A percentile compares a stretch with the other conserved stretches of the same genome.
phyloP scores from a whole-genome alignment of 2,888 invertebrate genomes.

The Cheilosia impressa region DNA sequence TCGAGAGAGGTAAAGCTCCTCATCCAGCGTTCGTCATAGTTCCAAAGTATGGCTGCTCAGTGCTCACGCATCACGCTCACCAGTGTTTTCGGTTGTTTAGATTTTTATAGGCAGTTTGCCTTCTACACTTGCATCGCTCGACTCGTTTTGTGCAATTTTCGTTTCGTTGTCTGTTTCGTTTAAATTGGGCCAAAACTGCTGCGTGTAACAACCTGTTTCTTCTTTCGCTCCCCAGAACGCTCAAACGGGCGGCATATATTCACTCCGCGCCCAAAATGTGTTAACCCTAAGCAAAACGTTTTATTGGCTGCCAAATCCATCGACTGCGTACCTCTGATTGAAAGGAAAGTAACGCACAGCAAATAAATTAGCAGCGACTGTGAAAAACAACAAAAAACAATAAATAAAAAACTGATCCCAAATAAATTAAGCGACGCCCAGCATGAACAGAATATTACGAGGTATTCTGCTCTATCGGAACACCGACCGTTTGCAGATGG shows the following conservation, averaged over 20 bases:
- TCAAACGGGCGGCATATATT: conserved; percentile 2
- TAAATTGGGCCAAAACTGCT: conserved; percentile 55
- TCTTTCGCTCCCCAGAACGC: neutral
- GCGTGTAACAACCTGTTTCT: conserved; percentile 54
- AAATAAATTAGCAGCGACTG: conserved; percentile 54
- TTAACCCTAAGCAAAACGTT: conserved; percentile 12
- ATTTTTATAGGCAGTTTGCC: conserved; percentile 58
- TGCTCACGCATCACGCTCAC: neutral
- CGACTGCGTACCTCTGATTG: conserved; percentile 12
- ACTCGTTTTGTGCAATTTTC: conserved; percentile 22
- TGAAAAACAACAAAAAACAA: conserved; percentile 28
- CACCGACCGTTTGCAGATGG: conserved; percentile 92
- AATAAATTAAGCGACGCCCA: conserved; percentile 12
- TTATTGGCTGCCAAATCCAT: neutral
- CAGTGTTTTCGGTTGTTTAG: conserved; percentile 48
- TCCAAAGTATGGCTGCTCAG: conserved; percentile 42
- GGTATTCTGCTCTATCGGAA: conserved; percentile 95
- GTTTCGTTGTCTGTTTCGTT: conserved; percentile 2
- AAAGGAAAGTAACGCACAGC: conserved; percentile 44
- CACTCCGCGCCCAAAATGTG: conserved; percentile 20
- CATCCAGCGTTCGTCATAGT: conserved; percentile 47
- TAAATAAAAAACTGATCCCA: neutral
- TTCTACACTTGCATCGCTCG: conserved; percentile 38
- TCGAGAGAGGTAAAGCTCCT: conserved; percentile 40
- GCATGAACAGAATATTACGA: conserved; percentile 94